phyloP scores from a whole-genome alignment of 2,888 invertebrate genomes.

The Lamproptera curius region DNA sequence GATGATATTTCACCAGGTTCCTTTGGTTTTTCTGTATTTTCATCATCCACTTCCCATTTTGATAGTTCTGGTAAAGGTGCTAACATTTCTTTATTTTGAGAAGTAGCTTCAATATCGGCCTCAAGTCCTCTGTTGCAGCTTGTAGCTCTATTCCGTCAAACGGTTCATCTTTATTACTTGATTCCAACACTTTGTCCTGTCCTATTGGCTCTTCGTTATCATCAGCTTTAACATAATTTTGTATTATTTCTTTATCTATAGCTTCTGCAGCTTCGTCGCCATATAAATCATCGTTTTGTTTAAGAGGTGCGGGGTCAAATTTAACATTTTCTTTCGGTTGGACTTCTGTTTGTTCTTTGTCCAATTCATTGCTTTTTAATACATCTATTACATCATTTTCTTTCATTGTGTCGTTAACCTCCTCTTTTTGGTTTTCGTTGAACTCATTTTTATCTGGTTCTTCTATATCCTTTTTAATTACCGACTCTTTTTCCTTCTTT shows the following conservation, averaged over 20 bases:
- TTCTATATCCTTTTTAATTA: slow-evolving; percentile 35
- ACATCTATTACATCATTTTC: slow-evolving; percentile 17
- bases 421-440: slow-evolving; percentile 21
- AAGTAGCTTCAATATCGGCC: slow-evolving; percentile 61
- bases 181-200: slow-evolving; percentile 46
- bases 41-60: slow-evolving; percentile 91
- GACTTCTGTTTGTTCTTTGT: slow-evolving; percentile 25
- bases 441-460: slow-evolving; percentile 33
- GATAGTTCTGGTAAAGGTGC: slow-evolving; percentile 88
- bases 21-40: slow-evolving; percentile 57
- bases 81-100: slow-evolving; percentile 76
- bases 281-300: slow-evolving; percentile 62
- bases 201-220: slow-evolving; percentile 39
- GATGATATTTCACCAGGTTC: slow-evolving; percentile 70
- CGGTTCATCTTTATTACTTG: slow-evolving; percentile 67
- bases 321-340: slow-evolving; percentile 35
- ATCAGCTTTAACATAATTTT: slow-evolving; percentile 73
- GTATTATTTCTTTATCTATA: slow-evolving; percentile 76
- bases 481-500: slow-evolving; percentile 66
- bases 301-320: slow-evolving; percentile 33
- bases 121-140: slow-evolving; percentile 75
- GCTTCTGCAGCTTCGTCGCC: slow-evolving; percentile 74
- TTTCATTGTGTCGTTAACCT: slow-evolving; percentile 28
- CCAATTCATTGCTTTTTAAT: slow-evolving; percentile 7
- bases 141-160: slow-evolving; percentile 79